Evolutionary conservation across 2,797 vertebrate genomes (phyloP), one percentile per base, ranked within the genome.

Genomic region (Hybognathus amarus): DNA sequence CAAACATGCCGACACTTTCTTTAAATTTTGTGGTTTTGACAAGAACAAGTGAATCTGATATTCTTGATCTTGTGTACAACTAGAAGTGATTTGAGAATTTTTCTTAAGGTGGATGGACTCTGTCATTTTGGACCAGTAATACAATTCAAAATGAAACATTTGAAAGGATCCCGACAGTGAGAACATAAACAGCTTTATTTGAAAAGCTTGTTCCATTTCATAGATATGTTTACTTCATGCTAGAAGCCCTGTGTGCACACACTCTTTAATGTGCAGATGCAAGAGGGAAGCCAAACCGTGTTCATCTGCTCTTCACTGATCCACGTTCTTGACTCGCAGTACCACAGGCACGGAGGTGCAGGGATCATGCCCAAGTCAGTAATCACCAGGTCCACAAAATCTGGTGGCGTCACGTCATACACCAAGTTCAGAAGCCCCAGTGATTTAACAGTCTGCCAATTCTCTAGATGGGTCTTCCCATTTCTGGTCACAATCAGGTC

Each of bases 321-420:
- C 98, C 87, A 97, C 95, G 0, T 95, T 99, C 92, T 99, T 99
- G 80, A 99, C 97, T 30, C 98, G 95, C 47, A 99, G 95, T 77
- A 99, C 97, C 12, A 99, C 98, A 1, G 98, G 98, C 59, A 99
- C 98, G 0, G 98, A 99, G 59, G 97, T 99, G 92, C 98, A 99
- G 2, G 98, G 89, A 99, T 99, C 97, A 99, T 99, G 77, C 98
- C 98, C 90, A 99, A 91, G 84, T 99, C 98, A 0, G 98, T 99
- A 94, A 99, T 99, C 89, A 99, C 98, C 83, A 99, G 92, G 74
- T 99, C 98, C 87, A 99, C 98, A 17, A 99, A 96, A 81, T 99
- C 97, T 0, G 98, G 97, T 0, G 98, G 98, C 0, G 98, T 99
- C 77, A 99, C 98, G 0, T 99, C 98, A 0, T 99, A 99, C 69